Percentiles rank a stretch among this genome's conserved stretches.
phyloP scores from a whole-genome alignment of 1,140 invertebrate genomes.

The Rhopalosiphum padi region DNA sequence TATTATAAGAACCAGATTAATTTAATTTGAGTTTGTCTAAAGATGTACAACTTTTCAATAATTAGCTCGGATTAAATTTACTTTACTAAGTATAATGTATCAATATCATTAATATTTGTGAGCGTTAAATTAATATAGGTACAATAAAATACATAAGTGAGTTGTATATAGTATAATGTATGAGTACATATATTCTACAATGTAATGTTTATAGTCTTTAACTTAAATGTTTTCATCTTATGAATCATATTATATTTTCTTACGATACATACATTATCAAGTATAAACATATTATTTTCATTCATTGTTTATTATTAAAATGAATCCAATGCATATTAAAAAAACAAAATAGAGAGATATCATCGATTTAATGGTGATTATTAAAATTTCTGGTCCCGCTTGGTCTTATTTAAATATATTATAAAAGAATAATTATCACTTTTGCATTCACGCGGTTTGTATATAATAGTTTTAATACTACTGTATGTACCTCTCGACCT shows the following conservation, averaged over 20 bases:
- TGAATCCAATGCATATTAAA: not conserved
- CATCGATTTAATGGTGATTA: not conserved
- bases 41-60: not conserved
- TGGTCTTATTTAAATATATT: conserved; percentile 17
- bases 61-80: not conserved
- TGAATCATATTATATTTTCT: not conserved
- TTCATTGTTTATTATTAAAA: not conserved
- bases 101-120: not conserved
- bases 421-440: not conserved
- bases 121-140: not conserved
- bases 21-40: too few relatives aligned
- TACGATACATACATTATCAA: not conserved
- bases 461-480: not conserved
- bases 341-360: not conserved
- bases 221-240: too few relatives aligned
- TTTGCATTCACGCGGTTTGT: not conserved
- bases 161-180: too few relatives aligned
- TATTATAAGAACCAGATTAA: too few relatives aligned
- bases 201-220: too few relatives aligned
- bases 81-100: not conserved
- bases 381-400: not conserved
- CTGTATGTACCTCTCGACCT: conserved; percentile 17
- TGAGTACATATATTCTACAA: too few relatives aligned
- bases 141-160: too few relatives aligned
- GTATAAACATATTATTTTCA: not conserved